Base-by-base conservation (phyloP, 2,888 invertebrate species). In the Thymelicus sylvestris region DNA sequence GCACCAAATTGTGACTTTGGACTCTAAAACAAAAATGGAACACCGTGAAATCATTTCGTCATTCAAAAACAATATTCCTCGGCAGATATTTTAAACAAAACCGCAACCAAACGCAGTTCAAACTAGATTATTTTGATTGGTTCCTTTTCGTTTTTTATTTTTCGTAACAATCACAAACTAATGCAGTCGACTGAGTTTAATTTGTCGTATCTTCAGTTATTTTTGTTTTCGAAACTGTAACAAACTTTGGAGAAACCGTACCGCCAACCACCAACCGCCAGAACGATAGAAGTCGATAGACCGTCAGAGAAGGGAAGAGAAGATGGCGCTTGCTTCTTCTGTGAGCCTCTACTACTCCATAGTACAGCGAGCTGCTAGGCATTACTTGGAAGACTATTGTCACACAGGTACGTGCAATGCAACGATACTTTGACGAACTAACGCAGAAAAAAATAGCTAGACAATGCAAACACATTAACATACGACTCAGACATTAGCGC, bases 291-390 rank as follows among this genome's bases (percentile, higher is more conserved):
- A 73, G 74, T 74, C 72, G 73, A 80, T 78, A 78, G 78, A 82
- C 78, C 77, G 80, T 80, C 74, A 80, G 70, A 86, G 85, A 82
- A 84, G 78, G 86, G 77, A 84, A 83, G 77, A 88, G 85, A 93
- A 89, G 81, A 94, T 94, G 94, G 94, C 94, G 87, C 93, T 95
- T 78, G 95, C 95, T 84, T 95, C 95, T 87, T 95, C 95, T 90
- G 95, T 95, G 89, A 95, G 95, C 92, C 90, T 95, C 81, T 95
- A 95, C 90, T 95, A 95, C 91, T 95, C 95, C 80, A 95, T 95
- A 88, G 95, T 95, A 90, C 95, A 95, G 91, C 94, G 95, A 80
- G 95, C 95, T 77, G 95, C 95, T 79, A 94, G 95, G 86, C 95
- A 95, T 86, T 95, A 95, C 83, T 87, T 95, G 81, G 95, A 95